phyloP scores from a whole-genome alignment of 2,797 vertebrate species.

The Ctenosaura bakeri region DNA sequence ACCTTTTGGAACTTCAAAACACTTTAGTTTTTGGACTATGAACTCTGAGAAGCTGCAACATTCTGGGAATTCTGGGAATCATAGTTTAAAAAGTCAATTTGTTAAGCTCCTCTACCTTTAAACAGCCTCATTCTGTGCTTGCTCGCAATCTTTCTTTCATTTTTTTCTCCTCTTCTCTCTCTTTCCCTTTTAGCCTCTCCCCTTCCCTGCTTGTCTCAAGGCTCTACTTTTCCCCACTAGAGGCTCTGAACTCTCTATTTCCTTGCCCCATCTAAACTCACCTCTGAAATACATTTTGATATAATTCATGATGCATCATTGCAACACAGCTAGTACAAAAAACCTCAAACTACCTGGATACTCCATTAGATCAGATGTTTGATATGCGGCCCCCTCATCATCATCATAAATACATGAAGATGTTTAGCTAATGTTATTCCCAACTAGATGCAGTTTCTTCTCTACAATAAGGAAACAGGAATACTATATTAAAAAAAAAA shows the following conservation, averaged over 20 bases:
- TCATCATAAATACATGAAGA: slow-evolving; percentile 10
- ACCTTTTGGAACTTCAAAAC: neutral
- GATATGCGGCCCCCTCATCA: slow-evolving; percentile 41
- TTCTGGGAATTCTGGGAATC: too few species aligned
- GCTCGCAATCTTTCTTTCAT: too few species aligned
- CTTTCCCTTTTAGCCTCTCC: neutral
- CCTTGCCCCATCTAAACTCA: neutral
- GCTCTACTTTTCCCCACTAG: neutral
- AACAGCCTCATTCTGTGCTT: too few species aligned
- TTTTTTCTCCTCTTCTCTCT: neutral
- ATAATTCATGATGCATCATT: slow-evolving; percentile 2
- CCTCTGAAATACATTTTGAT: slow-evolving; percentile 9
- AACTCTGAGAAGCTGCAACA: too few species aligned
- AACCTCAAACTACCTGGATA: slow-evolving; percentile 7
- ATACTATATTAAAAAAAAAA: slow-evolving; percentile 8
- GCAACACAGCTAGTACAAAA: fast-evolving
- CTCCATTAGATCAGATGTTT: slow-evolving; percentile 40
- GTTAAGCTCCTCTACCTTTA: too few species aligned
- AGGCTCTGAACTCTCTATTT: neutral
- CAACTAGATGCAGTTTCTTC: slow-evolving; percentile 49
- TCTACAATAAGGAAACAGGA: slow-evolving; percentile 38
- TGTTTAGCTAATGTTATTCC: slow-evolving; percentile 47
- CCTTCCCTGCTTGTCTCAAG: neutral
- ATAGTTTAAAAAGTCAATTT: too few species aligned
- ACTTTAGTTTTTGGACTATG: too few species aligned